These are phyloP conservation scores for Drosophila aff. DNA, from an alignment of 1,140 invertebrate species.

Conservation along the genomic window DNA sequence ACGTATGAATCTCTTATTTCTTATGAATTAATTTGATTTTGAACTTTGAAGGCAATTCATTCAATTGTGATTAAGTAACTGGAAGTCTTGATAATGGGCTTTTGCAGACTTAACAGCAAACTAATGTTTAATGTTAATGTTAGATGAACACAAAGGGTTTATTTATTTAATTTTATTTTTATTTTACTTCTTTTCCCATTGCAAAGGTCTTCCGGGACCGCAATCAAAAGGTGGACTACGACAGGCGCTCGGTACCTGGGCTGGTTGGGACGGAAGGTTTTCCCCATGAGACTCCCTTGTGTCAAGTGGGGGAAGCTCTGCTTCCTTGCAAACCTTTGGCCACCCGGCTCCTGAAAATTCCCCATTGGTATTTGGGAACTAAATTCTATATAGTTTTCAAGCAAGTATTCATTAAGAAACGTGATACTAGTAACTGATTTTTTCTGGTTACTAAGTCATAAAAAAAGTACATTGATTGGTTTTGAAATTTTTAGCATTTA, in stretches of 20 bases:
- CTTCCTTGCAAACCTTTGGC: too few relatives aligned
- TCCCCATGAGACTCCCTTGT: too few relatives aligned
- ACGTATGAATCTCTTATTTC: not conserved
- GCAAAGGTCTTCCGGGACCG: not conserved
- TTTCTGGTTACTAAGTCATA: not conserved
- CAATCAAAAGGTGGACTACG: not conserved
- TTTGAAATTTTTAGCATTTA: constrained; percentile 11
- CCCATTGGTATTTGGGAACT: too few relatives aligned
- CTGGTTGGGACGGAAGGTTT: not conserved
- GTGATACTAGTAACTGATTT: not conserved
- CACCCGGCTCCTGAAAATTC: too few relatives aligned
- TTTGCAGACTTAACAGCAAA: not conserved
- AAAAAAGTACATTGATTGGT: not conserved
- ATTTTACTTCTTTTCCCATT: not conserved
- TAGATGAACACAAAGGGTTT: not conserved
- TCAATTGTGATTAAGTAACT: too few relatives aligned
- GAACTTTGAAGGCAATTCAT: too few relatives aligned
- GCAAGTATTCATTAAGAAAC: not conserved
- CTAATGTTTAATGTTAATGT: not conserved
- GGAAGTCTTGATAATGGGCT: too few relatives aligned
- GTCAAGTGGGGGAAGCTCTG: too few relatives aligned
- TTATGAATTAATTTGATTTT: too few relatives aligned
- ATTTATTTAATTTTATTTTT: not conserved
- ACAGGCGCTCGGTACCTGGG: not conserved
- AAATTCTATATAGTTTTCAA: not conserved